A percentile compares a stretch with the other conserved stretches of the same genome.
phyloP scores from a whole-genome alignment of 2,797 vertebrate species.

The Protosalanx chinensis region DNA sequence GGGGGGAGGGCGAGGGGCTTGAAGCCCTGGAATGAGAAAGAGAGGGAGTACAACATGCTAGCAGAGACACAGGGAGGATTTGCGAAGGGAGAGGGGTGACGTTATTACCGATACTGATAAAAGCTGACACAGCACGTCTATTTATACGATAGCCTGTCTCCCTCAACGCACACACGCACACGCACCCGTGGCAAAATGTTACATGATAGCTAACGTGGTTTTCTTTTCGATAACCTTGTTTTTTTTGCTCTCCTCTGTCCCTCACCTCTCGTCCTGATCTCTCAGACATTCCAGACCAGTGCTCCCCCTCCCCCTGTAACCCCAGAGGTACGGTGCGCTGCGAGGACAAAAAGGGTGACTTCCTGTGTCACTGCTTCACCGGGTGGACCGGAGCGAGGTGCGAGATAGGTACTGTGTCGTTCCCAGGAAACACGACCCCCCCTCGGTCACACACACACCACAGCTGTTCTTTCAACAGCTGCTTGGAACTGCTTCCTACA shows the following conservation, averaged over 20 bases:
- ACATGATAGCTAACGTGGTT: too few relatives aligned
- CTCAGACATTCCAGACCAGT: slow-evolving; percentile 93
- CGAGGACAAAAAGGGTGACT: slow-evolving; percentile 88
- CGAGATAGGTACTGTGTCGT: slow-evolving; percentile 76
- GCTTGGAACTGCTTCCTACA: too few relatives aligned
- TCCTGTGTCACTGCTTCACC: slow-evolving; percentile 84
- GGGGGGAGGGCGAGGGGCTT: too few relatives aligned
- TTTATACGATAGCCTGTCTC: not conserved
- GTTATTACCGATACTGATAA: not conserved
- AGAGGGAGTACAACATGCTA: too few relatives aligned
- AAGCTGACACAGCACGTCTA: not conserved
- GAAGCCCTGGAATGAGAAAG: too few relatives aligned
- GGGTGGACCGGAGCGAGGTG: slow-evolving; percentile 88
- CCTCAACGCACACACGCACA: not conserved
- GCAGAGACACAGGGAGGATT: too few relatives aligned
- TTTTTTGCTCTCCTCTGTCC: not conserved
- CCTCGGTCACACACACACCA: not conserved
- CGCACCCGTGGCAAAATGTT: not conserved
- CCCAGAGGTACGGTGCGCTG: slow-evolving; percentile 78
- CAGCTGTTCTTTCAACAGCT: not conserved
- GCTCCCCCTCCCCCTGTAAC: slow-evolving; percentile 86
- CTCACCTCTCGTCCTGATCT: slow-evolving; percentile 10
- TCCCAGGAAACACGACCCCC: not conserved
- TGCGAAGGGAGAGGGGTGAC: too few relatives aligned
- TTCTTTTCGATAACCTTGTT: not conserved